phyloP scores from a whole-genome alignment of 2,888 invertebrate genomes.

The Ectemnius cavifrons region DNA sequence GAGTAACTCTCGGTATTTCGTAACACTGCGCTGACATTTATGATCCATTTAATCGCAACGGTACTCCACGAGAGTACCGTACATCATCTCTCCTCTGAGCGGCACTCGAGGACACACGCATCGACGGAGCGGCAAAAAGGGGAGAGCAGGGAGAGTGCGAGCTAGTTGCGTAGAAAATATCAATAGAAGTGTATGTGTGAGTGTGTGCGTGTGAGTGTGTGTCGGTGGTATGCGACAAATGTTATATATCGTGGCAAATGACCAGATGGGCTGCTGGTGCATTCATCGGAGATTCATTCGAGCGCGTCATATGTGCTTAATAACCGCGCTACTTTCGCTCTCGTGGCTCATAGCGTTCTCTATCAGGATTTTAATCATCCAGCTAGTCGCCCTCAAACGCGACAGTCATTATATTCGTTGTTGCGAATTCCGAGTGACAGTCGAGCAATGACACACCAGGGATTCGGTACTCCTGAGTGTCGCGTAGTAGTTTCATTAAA shows the following conservation, averaged over 20 bases:
- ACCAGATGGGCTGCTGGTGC: conserved; percentile 7
- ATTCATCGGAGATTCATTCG: conserved; percentile 13
- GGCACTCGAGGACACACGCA: conserved; percentile 1
- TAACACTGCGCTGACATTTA: too few relatives aligned
- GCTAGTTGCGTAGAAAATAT: conserved; percentile 7
- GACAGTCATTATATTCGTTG: too few relatives aligned
- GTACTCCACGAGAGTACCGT: background rate
- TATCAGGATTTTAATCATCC: background rate
- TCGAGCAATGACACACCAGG: too few relatives aligned
- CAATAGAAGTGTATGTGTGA: background rate
- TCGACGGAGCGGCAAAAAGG: background rate
- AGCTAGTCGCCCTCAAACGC: background rate
- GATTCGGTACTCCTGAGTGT: too few relatives aligned
- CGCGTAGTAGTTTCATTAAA: too few relatives aligned
- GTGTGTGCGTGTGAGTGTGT: background rate
- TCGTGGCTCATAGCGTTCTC: background rate
- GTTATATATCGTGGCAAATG: conserved; percentile 8
- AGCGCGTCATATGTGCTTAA: conserved; percentile 2
- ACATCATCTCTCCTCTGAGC: conserved; percentile 1
- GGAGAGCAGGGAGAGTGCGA: background rate
- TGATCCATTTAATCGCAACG: conserved; percentile 1
- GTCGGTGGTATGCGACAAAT: conserved; percentile 1
- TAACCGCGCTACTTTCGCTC: background rate
- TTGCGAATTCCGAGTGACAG: too few relatives aligned
- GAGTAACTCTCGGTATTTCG: too few relatives aligned